Conservation (phyloP, 2,888 invertebrate genomes). For the Melitaea athalia region DNA sequence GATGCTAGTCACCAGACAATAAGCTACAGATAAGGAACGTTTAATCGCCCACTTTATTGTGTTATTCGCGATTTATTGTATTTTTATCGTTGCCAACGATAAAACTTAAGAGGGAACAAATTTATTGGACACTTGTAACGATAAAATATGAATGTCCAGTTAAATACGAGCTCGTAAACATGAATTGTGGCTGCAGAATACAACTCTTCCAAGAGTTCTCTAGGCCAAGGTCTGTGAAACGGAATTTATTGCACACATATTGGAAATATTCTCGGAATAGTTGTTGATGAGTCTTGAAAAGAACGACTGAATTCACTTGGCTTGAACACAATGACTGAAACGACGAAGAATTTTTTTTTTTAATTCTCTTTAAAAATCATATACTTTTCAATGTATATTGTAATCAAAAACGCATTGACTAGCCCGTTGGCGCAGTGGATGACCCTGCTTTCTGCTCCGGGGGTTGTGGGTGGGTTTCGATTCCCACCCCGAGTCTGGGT, state of each 20-base stretch:
- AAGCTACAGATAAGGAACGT: neutral
- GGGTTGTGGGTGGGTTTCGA: too few relatives aligned
- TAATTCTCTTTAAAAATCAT: too few relatives aligned
- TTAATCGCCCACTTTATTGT: conserved; percentile 22
- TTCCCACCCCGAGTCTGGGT: too few relatives aligned
- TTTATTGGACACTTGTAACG: conserved; percentile 33
- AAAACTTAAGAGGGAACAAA: conserved; percentile 36
- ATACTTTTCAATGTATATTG: too few relatives aligned
- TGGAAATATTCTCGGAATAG: neutral
- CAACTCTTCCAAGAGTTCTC: conserved; percentile 14
- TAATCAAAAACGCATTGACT: too few relatives aligned
- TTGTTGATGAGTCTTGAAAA: neutral
- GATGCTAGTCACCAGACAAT: neutral
- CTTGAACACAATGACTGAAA: too few relatives aligned
- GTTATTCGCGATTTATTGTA: conserved; percentile 33
- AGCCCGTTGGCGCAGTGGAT: too few relatives aligned
- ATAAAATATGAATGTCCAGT: conserved; percentile 29
- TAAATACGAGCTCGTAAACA: conserved; percentile 33
- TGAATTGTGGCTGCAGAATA: conserved; percentile 30
- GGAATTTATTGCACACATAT: conserved; percentile 10
- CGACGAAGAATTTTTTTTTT: too few relatives aligned
- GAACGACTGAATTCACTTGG: too few relatives aligned
- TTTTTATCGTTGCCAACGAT: conserved; percentile 38
- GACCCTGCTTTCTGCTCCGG: too few relatives aligned
- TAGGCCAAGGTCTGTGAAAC: conserved; percentile 27